Percentiles rank a stretch among this genome's conserved stretches.
phyloP scores from a whole-genome alignment of 1,140 invertebrate species.

The Agraylea sexmaculata region DNA sequence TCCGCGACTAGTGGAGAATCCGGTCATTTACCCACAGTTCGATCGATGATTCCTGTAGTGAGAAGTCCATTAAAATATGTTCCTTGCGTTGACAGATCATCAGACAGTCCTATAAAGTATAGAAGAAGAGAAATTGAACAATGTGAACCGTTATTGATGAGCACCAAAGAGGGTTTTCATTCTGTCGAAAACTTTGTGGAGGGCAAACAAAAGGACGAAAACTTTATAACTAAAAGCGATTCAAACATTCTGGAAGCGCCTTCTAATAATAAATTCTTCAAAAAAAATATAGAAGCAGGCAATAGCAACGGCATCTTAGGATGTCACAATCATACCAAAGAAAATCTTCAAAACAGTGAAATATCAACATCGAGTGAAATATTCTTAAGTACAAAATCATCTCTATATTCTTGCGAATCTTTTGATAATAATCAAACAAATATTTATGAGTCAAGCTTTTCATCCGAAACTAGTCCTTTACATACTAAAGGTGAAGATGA shows the following conservation, averaged over 20 bases:
- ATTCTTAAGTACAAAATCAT: slow-evolving; percentile 21
- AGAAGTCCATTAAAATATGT: slow-evolving; percentile 21
- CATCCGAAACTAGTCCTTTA: slow-evolving; percentile 31
- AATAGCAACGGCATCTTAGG: slow-evolving; percentile 9
- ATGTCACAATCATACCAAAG: slow-evolving; percentile 1
- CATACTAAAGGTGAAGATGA: slow-evolving; percentile 21
- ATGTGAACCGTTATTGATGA: slow-evolving; percentile 15
- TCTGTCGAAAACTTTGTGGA: slow-evolving; percentile 35
- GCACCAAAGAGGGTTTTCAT: slow-evolving; percentile 29
- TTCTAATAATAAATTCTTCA: neutral
- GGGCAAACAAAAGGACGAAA: slow-evolving; percentile 11
- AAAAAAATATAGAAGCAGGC: neutral
- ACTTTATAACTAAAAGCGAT: slow-evolving; percentile 20
- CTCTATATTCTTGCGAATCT: slow-evolving; percentile 24
- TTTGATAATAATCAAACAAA: slow-evolving; percentile 11
- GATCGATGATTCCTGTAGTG: slow-evolving; percentile 14
- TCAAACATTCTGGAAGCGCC: slow-evolving; percentile 19
- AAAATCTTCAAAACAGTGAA: slow-evolving; percentile 2
- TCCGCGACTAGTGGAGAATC: slow-evolving; percentile 34
- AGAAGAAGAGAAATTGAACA: slow-evolving; percentile 14
- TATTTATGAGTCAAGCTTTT: slow-evolving; percentile 18
- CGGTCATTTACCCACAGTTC: slow-evolving; percentile 18
- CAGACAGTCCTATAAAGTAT: slow-evolving; percentile 13
- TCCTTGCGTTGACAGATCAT: slow-evolving; percentile 18
- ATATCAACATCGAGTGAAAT: slow-evolving; percentile 21